phyloP scores from a whole-genome alignment of 1,140 invertebrate species.

The Adoxophyes honmai region DNA sequence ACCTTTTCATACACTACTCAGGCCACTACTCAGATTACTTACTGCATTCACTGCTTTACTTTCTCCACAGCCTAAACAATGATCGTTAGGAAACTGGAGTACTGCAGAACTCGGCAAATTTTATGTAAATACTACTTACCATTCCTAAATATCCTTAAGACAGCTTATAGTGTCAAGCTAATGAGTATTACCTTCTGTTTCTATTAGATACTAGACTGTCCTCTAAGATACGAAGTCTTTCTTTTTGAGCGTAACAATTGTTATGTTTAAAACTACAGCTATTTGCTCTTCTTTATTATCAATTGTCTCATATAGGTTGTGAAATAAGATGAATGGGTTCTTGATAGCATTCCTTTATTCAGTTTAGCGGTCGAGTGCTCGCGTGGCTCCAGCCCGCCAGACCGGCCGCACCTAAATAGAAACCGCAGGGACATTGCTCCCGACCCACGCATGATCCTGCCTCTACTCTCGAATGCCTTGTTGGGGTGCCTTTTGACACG shows the following conservation, averaged over 20 bases:
- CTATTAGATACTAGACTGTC: too few species aligned
- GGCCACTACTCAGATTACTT: not conserved
- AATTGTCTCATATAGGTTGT: slow-evolving; percentile 19
- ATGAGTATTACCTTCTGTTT: too few species aligned
- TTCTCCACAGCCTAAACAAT: not conserved
- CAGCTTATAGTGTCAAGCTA: too few species aligned
- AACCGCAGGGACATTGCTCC: slow-evolving; percentile 74
- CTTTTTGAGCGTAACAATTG: too few species aligned
- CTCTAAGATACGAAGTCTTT: too few species aligned
- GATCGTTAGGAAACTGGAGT: not conserved
- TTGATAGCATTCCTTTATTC: slow-evolving; percentile 59
- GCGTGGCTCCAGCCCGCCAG: slow-evolving; percentile 58
- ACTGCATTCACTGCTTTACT: not conserved
- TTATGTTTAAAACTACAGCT: too few species aligned
- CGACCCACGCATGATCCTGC: slow-evolving; percentile 57
- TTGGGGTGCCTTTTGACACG: slow-evolving; percentile 41
- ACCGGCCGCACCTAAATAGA: slow-evolving; percentile 75
- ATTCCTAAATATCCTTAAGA: too few species aligned
- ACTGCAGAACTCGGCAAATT: too few species aligned
- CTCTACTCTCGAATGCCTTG: slow-evolving; percentile 54
- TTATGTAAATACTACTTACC: too few species aligned
- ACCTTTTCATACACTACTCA: not conserved
- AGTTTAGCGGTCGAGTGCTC: slow-evolving; percentile 56
- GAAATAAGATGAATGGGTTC: slow-evolving; percentile 31
- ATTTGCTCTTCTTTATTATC: not conserved